Evolutionary conservation across 2,888 invertebrate species (phyloP).

Genomic region (Parthenolecanium corni): DNA sequence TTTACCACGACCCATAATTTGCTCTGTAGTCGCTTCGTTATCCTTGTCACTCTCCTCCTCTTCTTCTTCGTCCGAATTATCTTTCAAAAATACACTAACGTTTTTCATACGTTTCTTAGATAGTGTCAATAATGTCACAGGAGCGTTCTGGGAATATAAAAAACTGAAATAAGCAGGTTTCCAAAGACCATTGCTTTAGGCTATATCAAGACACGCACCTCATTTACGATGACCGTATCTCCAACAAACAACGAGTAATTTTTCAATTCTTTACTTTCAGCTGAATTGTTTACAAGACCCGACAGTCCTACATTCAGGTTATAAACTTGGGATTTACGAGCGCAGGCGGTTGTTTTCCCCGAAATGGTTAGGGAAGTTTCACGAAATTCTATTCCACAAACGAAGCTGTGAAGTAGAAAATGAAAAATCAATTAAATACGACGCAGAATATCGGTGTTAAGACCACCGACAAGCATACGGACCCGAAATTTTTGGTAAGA

Average conservation of each 20-base stretch:
- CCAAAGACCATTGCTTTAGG: not conserved
- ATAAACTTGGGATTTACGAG: constrained; percentile 91
- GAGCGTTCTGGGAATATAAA: constrained; percentile 44
- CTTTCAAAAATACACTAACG: constrained; percentile 87
- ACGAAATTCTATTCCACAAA: constrained; percentile 95
- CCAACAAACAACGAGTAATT: constrained; percentile 88
- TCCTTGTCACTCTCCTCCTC: constrained; percentile 59
- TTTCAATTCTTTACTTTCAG: constrained; percentile 77
- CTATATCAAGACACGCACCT: constrained; percentile 38
- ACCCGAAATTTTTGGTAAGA: constrained; percentile 87
- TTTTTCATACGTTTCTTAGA: constrained; percentile 93
- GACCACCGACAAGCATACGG: constrained; percentile 30
- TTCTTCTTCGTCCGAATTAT: constrained; percentile 67
- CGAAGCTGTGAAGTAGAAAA: constrained; percentile 51
- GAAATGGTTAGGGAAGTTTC: constrained; percentile 87
- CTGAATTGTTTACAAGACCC: constrained; percentile 67
- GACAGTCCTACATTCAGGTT: constrained; percentile 88
- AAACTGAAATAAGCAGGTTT: not conserved
- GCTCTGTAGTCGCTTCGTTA: constrained; percentile 44
- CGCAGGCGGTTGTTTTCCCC: constrained; percentile 67
- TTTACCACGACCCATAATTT: constrained; percentile 64
- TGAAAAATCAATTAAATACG: not conserved
- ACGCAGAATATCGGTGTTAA: not conserved
- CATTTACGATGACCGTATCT: constrained; percentile 91
- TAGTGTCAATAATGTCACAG: constrained; percentile 75